A percentile compares a stretch with the other conserved stretches of the same genome.
Conservation (phyloP, 2,113 vertebrate genomes). For the Shinisaurus crocodilurus region DNA sequence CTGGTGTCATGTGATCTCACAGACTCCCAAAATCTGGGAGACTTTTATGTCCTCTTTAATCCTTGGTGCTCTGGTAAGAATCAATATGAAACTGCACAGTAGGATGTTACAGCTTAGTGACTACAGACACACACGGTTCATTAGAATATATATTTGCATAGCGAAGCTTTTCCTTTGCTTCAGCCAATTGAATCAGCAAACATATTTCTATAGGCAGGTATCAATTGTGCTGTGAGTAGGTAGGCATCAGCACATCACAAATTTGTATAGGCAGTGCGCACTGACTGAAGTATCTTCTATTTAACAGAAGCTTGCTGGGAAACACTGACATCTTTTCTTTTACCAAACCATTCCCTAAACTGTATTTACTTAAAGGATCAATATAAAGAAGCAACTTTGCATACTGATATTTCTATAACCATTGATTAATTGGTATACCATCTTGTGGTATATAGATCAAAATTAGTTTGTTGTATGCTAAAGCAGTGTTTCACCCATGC, state of each 20-base stretch:
- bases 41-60: slow-evolving; percentile 66
- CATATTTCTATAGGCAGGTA: neutral
- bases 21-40: slow-evolving; percentile 51
- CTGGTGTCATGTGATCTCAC: slow-evolving; percentile 54
- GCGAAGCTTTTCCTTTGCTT: neutral
- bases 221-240: neutral
- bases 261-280: neutral
- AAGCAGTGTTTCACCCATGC: neutral
- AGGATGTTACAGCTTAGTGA: neutral
- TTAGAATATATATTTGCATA: neutral
- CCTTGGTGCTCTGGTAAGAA: slow-evolving; percentile 62
- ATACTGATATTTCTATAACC: neutral
- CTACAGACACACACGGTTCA: neutral
- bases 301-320: neutral
- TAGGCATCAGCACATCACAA: neutral
- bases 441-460: neutral
- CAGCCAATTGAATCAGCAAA: neutral
- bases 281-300: neutral
- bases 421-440: neutral
- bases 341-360: neutral
- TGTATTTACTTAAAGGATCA: neutral
- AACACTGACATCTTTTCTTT: neutral
- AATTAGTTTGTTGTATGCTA: neutral
- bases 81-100: neutral
- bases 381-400: neutral